These are phyloP conservation scores for Drosophila maculinotata DNA, from an alignment of 2,888 invertebrate species.

Conservation along the genomic window DNA sequence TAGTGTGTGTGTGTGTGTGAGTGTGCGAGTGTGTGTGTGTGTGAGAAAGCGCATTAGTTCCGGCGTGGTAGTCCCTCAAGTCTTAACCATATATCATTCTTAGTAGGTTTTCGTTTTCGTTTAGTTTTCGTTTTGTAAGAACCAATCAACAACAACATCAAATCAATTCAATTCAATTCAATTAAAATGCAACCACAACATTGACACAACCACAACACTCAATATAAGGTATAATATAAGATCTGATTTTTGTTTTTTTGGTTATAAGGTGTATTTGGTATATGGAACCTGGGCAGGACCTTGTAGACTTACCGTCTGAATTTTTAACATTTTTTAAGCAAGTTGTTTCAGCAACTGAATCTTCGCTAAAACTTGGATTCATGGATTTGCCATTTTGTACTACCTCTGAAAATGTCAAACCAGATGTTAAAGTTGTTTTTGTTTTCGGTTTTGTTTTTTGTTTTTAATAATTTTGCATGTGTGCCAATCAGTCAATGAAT, in stretches of 20 bases:
- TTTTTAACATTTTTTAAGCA: slow-evolving; percentile 93
- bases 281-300: slow-evolving; percentile 69
- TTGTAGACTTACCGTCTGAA: slow-evolving; percentile 91
- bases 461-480: slow-evolving; percentile 24
- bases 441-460: slow-evolving; percentile 16
- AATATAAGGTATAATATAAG: slow-evolving; percentile 56
- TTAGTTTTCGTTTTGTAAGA: slow-evolving; percentile 3
- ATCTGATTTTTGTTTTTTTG: slow-evolving; percentile 31
- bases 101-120: slow-evolving; percentile 1
- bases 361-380: slow-evolving; percentile 92
- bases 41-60: slow-evolving; percentile 60
- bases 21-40: too few relatives aligned
- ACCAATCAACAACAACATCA: slow-evolving; percentile 63
- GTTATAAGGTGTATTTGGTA: slow-evolving; percentile 44
- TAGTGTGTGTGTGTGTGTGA: slow-evolving; percentile 11
- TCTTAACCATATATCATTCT: slow-evolving; percentile 16
- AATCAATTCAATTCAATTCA: slow-evolving; percentile 63
- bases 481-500: slow-evolving; percentile 54
- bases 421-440: slow-evolving; percentile 73
- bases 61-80: slow-evolving; percentile 31
- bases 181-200: slow-evolving; percentile 84
- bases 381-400: slow-evolving; percentile 86
- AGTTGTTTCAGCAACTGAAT: slow-evolving; percentile 92
- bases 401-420: slow-evolving; percentile 85
- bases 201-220: slow-evolving; percentile 84